Evolutionary conservation across 2,113 vertebrate species (phyloP).

Genomic region (Sigmodon hispidus): DNA sequence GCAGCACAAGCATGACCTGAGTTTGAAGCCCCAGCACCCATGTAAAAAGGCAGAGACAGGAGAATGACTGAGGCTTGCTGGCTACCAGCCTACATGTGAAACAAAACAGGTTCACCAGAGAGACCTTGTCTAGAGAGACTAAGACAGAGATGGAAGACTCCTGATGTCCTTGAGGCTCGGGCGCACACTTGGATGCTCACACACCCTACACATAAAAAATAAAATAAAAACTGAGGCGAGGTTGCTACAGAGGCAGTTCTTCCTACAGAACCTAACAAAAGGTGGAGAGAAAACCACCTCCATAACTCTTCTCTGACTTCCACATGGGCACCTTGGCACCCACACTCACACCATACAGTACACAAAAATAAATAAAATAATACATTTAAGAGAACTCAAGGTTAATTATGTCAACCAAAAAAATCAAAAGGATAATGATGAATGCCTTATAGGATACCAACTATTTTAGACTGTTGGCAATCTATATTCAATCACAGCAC

Average conservation of each 20-base stretch:
- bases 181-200: too few species aligned
- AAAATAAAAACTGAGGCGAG: neutral
- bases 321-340: neutral
- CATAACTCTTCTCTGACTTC: neutral
- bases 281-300: neutral
- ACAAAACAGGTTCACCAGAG: neutral
- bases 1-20: too few species aligned
- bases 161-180: neutral
- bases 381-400: neutral
- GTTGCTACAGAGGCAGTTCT: neutral
- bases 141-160: too few species aligned
- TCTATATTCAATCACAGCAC: neutral
- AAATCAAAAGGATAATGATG: neutral
- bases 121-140: neutral
- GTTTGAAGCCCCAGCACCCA: neutral
- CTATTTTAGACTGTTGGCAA: neutral
- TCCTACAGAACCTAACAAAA: neutral
- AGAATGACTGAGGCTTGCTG: neutral
- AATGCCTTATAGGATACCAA: neutral
- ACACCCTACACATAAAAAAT: neutral
- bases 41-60: neutral
- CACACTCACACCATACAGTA: neutral
- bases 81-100: neutral
- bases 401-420: conserved; percentile 25
- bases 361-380: neutral